Base-by-base conservation (phyloP, 2,888 invertebrate species). In the Alitta virens region DNA sequence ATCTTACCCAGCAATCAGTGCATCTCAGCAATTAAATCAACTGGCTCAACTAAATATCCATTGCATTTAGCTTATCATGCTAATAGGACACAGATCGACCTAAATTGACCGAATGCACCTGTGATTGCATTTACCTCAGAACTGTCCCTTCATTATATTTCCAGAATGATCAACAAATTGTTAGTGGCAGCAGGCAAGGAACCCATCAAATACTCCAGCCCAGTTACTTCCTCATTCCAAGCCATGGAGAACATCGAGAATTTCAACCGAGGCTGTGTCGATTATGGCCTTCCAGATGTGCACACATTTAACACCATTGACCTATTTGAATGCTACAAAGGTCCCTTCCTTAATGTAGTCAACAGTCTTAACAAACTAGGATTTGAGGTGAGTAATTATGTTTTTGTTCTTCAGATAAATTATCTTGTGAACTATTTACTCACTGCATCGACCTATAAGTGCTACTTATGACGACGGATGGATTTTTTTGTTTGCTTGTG, bases 291-390 rank as follows among this genome's bases (percentile, higher is more conserved):
- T 26, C 65, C 65, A 33, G 73, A 73, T 64, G 75, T 75, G 64
- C 64, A 61, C 23, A 65, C 68, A 25, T 73, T 75, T 64, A 75
- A 78, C 67, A 74, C 74, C 5, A 72, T 73, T 14, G 79, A 79
- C 60, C 67, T 79, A 61, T 74, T 73, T 72, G 79, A 79, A 62
- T 67, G 75, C 14, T 61, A 74, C 33, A 79, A 79, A 64, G 76
- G 72, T 2, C 73, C 75, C 27, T 73, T 78, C 66, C 66, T 76
- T 24, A 79, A 79, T 66, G 77, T 78, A 60, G 69, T 79, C 67
- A 78, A 77, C 69, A 66, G 73, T 56, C 60, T 78, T 33, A 77
- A 78, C 66, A 74, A 74, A 59, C 68, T 78, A 57, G 79, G 78
- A 57, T 76, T 75, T 60, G 62, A 73, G 67, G 79, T 79, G 66